Evolutionary conservation across 2,888 invertebrate genomes (phyloP).

Genomic region (Torymus tubicola): DNA sequence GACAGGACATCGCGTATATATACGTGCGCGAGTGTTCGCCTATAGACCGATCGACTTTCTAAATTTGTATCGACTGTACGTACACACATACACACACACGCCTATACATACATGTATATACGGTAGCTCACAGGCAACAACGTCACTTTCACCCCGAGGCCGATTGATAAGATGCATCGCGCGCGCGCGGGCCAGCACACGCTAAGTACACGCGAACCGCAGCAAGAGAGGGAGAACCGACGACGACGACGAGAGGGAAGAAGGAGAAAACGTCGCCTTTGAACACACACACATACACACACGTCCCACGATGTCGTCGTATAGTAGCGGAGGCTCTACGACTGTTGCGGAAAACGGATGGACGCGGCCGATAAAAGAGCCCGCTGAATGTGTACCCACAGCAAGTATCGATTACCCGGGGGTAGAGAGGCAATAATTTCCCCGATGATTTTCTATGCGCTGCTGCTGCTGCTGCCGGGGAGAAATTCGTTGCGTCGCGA

Average conservation of each 20-base stretch:
- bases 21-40: constrained; percentile 8
- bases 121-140: constrained; percentile 19
- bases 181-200: neutral
- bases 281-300: too few species aligned
- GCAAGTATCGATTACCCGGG: constrained; percentile 37
- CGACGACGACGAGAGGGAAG: neutral
- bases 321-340: neutral
- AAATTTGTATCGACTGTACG: constrained; percentile 69
- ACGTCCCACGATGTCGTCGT: constrained; percentile 35
- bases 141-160: constrained; percentile 70
- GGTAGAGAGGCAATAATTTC: constrained; percentile 21
- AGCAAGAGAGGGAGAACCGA: constrained; percentile 1
- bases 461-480: neutral
- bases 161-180: constrained; percentile 60
- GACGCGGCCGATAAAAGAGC: constrained; percentile 36
- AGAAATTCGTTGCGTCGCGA: constrained; percentile 15
- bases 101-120: too few species aligned
- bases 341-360: constrained; percentile 38
- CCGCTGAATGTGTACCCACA: constrained; percentile 2
- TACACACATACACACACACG: constrained; percentile 6
- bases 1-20: constrained; percentile 26
- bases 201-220: neutral
- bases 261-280: constrained; percentile 28
- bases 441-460: constrained; percentile 40
- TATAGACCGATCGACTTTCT: constrained; percentile 69